phyloP scores from a whole-genome alignment of 2,888 invertebrate genomes.

The Athalia cordata region DNA sequence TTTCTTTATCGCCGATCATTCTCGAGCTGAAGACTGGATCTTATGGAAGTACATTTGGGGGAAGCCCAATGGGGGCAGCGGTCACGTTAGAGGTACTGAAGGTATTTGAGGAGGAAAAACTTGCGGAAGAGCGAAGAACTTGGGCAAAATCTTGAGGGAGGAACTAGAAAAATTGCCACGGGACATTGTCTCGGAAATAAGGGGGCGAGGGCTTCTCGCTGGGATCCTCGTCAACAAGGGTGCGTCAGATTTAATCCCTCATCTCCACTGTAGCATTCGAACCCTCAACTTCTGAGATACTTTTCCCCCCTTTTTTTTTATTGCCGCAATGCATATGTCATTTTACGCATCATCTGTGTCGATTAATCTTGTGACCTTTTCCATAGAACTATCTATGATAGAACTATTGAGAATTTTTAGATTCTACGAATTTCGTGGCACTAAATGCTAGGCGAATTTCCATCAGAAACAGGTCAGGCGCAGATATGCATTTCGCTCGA shows the following conservation, averaged over 20 bases:
- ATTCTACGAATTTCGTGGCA: too few relatives aligned
- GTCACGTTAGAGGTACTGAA: constrained; percentile 85
- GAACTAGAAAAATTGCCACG: constrained; percentile 80
- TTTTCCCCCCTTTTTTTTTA: background rate
- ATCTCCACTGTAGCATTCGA: background rate
- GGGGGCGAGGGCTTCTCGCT: constrained; percentile 87
- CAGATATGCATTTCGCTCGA: too few relatives aligned
- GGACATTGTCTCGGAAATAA: constrained; percentile 79
- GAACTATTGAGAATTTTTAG: too few relatives aligned
- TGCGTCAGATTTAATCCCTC: constrained; percentile 68
- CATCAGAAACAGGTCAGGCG: too few relatives aligned
- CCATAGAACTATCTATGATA: too few relatives aligned
- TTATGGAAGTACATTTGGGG: constrained; percentile 91
- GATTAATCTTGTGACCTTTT: too few relatives aligned
- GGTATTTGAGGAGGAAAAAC: constrained; percentile 84
- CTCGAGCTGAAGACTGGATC: constrained; percentile 71
- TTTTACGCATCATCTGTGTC: too few relatives aligned
- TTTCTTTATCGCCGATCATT: constrained; percentile 61
- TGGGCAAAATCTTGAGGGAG: constrained; percentile 81
- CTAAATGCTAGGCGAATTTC: too few relatives aligned
- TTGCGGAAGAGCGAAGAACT: constrained; percentile 83
- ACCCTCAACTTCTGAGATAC: too few relatives aligned
- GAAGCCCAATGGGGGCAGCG: constrained; percentile 86
- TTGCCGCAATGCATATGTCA: too few relatives aligned
- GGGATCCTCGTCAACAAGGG: constrained; percentile 84